These are phyloP conservation scores for Clitarchus hookeri DNA, from an alignment of 2,888 invertebrate species.

Conservation along the genomic window DNA sequence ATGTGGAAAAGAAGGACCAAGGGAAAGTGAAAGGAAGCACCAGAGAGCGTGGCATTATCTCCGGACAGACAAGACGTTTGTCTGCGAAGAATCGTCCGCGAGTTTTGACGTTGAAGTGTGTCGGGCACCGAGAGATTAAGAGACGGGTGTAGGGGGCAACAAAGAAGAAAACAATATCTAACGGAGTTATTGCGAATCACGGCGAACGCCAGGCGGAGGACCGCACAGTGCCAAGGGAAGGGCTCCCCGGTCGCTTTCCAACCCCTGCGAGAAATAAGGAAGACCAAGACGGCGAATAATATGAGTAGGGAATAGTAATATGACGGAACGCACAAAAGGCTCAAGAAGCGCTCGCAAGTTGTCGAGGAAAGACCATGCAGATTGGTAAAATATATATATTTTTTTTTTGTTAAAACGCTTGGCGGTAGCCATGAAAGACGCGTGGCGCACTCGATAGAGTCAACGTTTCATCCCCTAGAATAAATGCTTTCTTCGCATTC, in stretches of 20 bases:
- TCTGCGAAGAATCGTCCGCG: neutral
- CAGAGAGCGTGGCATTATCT: neutral
- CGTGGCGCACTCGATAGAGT: no score
- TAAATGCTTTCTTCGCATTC: no score
- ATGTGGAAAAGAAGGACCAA: neutral
- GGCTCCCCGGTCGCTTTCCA: neutral
- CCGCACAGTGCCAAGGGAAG: neutral
- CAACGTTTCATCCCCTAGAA: no score
- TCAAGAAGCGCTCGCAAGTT: neutral
- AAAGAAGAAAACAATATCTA: neutral
- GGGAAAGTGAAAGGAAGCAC: neutral
- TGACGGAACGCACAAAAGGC: neutral
- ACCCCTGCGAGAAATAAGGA: neutral
- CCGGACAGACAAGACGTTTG: neutral
- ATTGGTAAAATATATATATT: neutral
- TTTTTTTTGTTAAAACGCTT: neutral
- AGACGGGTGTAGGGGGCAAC: neutral
- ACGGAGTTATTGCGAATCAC: neutral
- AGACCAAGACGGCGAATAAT: neutral
- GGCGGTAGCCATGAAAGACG: no score
- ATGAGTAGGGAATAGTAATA: neutral
- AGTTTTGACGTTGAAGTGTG: neutral
- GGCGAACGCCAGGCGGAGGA: neutral
- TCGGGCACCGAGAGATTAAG: neutral
- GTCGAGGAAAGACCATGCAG: neutral